Evolutionary conservation across 2,113 vertebrate species (phyloP).

Genomic region (Rynchops niger): DNA sequence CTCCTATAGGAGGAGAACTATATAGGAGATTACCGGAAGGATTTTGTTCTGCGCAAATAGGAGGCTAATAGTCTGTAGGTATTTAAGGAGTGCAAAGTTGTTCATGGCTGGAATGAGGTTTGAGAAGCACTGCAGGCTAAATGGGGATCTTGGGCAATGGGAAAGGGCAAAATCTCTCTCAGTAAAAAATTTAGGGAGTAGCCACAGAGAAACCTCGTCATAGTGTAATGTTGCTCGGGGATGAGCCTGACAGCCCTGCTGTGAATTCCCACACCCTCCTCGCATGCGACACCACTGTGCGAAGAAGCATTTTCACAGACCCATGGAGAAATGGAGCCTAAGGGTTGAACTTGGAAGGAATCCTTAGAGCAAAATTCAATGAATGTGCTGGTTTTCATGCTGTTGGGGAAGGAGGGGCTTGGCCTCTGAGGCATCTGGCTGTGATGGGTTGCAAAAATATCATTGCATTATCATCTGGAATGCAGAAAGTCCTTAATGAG

Average conservation of each 20-base stretch:
- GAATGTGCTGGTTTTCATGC: background rate
- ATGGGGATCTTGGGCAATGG: background rate
- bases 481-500: background rate
- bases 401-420: background rate
- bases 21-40: background rate
- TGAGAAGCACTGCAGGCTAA: background rate
- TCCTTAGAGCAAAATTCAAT: background rate
- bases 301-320: background rate
- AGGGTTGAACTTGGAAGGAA: background rate
- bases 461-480: background rate
- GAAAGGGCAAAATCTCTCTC: background rate
- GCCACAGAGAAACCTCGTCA: background rate
- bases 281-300: fast-evolving
- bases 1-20: background rate
- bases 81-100: background rate
- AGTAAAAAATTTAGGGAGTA: background rate
- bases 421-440: background rate
- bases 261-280: background rate
- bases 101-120: background rate
- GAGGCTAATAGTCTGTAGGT: background rate
- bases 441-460: background rate
- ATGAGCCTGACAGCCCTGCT: background rate
- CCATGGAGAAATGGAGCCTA: background rate
- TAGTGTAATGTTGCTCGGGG: background rate
- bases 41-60: background rate